These are phyloP conservation scores for Wiebesia pumilae DNA, from an alignment of 1,140 invertebrate species.

Conservation along the genomic window DNA sequence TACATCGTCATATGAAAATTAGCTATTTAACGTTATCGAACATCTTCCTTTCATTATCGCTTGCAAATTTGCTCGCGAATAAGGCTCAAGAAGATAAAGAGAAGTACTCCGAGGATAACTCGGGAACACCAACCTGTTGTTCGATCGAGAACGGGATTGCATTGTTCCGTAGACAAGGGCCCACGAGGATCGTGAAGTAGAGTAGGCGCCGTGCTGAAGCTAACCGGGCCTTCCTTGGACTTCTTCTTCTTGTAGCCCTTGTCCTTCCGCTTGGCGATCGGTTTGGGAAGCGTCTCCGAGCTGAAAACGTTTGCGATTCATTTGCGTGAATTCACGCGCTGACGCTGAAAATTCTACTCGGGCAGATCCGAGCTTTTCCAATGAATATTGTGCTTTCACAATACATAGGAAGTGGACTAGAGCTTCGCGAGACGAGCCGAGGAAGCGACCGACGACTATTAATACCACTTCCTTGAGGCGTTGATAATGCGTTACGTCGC, in stretches of 20 bases:
- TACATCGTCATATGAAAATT: too few species aligned
- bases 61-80: too few species aligned
- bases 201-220: constrained; percentile 44
- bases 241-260: constrained; percentile 77
- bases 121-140: constrained; percentile 64
- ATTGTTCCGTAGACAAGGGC: not conserved
- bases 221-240: constrained; percentile 59
- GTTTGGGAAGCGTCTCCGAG: constrained; percentile 70
- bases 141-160: constrained; percentile 56
- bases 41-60: too few species aligned
- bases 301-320: constrained; percentile 50
- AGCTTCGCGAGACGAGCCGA: not conserved
- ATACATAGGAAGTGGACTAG: too few species aligned
- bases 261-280: constrained; percentile 71
- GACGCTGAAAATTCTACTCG: not conserved
- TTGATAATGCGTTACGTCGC: not conserved
- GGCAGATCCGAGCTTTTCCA: not conserved
- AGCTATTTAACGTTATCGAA: too few species aligned
- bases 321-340: not conserved
- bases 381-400: not conserved
- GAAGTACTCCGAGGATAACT: too few species aligned
- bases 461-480: not conserved
- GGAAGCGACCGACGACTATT: not conserved
- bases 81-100: not conserved
- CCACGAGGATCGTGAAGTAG: not conserved